Evolutionary conservation across 37 sponge, comb jelly and placozoan genomes (phyloP).

Genomic region (Axinella damicornis): DNA sequence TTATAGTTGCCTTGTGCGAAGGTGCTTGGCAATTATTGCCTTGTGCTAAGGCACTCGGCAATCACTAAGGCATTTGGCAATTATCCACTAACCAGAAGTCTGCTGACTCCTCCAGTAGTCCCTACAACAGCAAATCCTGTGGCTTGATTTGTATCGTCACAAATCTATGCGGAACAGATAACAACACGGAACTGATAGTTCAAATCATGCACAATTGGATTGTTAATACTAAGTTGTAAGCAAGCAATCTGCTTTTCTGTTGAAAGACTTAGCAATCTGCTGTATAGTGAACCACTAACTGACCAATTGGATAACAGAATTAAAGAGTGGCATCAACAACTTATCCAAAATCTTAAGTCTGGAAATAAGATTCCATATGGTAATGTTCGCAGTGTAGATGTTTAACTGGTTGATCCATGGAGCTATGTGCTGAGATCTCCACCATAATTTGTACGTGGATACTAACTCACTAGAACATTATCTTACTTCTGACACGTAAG

Average conservation of each 20-base stretch:
- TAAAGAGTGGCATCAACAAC: not conserved
- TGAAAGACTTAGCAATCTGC: too few species aligned
- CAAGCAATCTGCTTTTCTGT: not conserved
- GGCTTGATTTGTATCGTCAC: conserved; percentile 93
- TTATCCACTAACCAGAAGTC: conserved; percentile 61
- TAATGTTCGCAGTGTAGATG: too few species aligned
- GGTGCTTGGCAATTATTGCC: too few species aligned
- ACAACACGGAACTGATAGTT: not conserved
- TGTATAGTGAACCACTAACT: too few species aligned
- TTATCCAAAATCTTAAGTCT: too few species aligned
- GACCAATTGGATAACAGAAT: not conserved
- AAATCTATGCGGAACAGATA: conserved; percentile 52
- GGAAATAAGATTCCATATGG: too few species aligned
- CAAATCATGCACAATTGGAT: too few species aligned
- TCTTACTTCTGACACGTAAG: conserved; percentile 88
- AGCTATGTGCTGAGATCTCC: too few species aligned
- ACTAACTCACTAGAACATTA: not conserved
- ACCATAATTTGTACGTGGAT: not conserved
- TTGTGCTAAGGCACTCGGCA: too few species aligned
- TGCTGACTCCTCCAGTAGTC: conserved; percentile 57
- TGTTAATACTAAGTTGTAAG: too few species aligned
- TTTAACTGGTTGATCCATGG: too few species aligned
- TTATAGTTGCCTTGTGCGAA: too few species aligned
- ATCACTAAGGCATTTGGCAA: not conserved
- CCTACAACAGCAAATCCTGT: conserved; percentile 78